Evolutionary conservation across 2,797 vertebrate species (phyloP).

Genomic region (Hapalemur alaotrensis): DNA sequence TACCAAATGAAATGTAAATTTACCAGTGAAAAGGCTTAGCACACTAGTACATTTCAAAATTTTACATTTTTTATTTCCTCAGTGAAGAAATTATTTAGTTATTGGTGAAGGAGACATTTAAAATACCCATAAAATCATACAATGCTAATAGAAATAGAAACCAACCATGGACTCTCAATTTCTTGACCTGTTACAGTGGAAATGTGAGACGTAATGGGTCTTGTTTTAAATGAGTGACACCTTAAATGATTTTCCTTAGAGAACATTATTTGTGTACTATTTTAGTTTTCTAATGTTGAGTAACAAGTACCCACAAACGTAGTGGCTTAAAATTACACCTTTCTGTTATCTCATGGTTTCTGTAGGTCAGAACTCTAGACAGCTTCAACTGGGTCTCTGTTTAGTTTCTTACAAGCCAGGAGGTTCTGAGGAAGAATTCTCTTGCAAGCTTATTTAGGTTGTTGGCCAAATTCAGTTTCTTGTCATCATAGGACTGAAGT

Average conservation of each 20-base stretch:
- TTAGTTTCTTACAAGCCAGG: background rate
- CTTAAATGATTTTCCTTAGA: constrained; percentile 87
- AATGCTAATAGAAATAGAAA: constrained; percentile 81
- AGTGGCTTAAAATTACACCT: background rate
- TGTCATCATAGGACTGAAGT: background rate
- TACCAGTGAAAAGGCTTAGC: background rate
- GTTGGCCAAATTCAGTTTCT: background rate
- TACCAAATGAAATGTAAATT: background rate
- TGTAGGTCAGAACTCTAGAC: background rate
- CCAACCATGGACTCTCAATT: constrained; percentile 69
- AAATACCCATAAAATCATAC: constrained; percentile 88
- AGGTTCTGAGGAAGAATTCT: background rate
- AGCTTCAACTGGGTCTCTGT: background rate
- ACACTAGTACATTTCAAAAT: background rate
- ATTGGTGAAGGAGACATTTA: constrained; percentile 75
- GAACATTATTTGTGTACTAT: constrained; percentile 67
- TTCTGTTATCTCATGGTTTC: background rate
- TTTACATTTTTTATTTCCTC: constrained; percentile 39
- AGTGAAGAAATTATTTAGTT: constrained; percentile 83
- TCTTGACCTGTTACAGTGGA: constrained; percentile 76
- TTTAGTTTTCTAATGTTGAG: background rate
- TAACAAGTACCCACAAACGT: background rate
- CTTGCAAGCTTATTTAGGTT: background rate
- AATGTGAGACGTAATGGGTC: constrained; percentile 87
- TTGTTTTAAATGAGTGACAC: constrained; percentile 82